Evolutionary conservation across 2,113 vertebrate genomes (phyloP).

Genomic region (Cairina moschata): DNA sequence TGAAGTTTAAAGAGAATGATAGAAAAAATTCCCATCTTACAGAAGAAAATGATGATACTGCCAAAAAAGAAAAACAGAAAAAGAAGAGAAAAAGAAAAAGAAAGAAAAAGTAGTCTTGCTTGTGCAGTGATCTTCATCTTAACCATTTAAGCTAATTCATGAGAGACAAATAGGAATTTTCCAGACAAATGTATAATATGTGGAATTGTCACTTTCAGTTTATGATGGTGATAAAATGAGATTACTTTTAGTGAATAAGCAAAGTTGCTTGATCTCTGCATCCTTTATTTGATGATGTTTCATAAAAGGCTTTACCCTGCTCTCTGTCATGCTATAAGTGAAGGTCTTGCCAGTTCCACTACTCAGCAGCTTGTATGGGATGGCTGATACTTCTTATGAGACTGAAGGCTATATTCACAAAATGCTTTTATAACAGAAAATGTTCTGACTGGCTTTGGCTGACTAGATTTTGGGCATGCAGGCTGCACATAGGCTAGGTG

Average conservation of each 20-base stretch:
- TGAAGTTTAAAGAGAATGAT: not conserved
- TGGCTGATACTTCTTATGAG: not conserved
- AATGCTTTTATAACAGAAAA: not conserved
- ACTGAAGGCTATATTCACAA: not conserved
- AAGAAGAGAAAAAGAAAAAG: no score
- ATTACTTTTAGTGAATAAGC: not conserved
- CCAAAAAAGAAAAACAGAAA: not conserved
- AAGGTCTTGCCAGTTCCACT: not conserved
- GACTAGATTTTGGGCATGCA: not conserved
- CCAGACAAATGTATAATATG: not conserved
- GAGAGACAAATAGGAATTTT: not conserved
- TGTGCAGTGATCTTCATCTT: not conserved
- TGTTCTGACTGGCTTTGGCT: not conserved
- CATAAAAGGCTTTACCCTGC: not conserved
- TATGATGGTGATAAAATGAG: not conserved
- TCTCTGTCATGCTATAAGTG: not conserved
- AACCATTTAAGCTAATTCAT: not conserved
- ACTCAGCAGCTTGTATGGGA: not conserved
- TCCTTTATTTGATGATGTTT: not conserved
- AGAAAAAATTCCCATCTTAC: not conserved
- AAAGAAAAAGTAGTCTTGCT: not conserved
- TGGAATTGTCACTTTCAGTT: not conserved
- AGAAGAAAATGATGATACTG: not conserved
- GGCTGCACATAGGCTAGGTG: accelerated
- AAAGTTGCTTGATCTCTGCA: not conserved